Evolutionary conservation across 2,888 invertebrate genomes (phyloP).

Genomic region (Morinoia aosen): DNA sequence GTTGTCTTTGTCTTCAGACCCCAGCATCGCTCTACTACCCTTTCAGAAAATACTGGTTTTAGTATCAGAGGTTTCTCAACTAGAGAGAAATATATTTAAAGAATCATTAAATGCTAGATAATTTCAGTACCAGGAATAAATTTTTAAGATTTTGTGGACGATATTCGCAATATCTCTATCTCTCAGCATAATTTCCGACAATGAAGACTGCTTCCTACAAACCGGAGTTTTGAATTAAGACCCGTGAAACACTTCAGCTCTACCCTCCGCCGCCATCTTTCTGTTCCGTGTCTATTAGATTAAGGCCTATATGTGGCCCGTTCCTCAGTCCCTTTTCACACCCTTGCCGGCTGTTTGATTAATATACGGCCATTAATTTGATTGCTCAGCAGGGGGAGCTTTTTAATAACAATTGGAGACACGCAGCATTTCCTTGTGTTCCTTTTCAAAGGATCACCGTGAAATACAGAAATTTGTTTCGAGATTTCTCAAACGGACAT

Average conservation of each 20-base stretch:
- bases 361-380: slow-evolving; percentile 52
- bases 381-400: slow-evolving; percentile 33
- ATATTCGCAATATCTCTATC: not conserved
- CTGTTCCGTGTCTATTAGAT: not conserved
- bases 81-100: not conserved
- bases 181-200: not conserved
- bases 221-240: not conserved
- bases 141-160: not conserved
- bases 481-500: not conserved
- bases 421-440: slow-evolving; percentile 39
- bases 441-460: not conserved
- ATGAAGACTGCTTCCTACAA: not conserved
- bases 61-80: no score
- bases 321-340: slow-evolving; percentile 38
- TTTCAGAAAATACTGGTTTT: no score
- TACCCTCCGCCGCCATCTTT: not conserved
- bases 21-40: no score
- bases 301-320: not conserved
- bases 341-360: slow-evolving; percentile 47
- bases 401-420: slow-evolving; percentile 48
- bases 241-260: not conserved
- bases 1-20: no score
- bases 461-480: not conserved
- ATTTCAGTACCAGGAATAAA: not conserved
- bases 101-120: not conserved